Evolutionary conservation across 1,140 invertebrate species (phyloP).

Genomic region (Stegodyphus mimosarum): DNA sequence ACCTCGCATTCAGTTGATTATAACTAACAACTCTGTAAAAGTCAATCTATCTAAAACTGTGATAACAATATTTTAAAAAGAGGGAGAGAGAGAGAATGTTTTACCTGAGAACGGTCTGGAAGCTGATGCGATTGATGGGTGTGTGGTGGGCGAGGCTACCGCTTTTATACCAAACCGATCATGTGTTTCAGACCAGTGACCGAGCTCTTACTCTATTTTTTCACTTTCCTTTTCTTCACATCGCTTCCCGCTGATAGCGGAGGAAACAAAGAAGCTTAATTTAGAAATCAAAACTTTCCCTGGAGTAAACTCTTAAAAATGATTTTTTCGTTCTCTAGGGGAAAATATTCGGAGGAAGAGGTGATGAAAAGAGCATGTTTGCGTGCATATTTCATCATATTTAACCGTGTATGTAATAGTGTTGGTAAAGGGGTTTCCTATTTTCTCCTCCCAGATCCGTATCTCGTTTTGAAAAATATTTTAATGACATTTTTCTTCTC

Average conservation of each 20-base stretch:
- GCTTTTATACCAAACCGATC: slow-evolving; percentile 26
- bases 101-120: background rate
- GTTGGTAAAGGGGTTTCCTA: no score
- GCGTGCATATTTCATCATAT: no score
- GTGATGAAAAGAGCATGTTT: no score
- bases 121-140: background rate
- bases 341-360: no score
- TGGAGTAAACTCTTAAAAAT: background rate
- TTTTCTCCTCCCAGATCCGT: no score
- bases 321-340: no score
- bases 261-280: slow-evolving; percentile 1
- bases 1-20: no score
- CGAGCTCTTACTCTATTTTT: background rate
- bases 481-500: no score
- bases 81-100: background rate
- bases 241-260: background rate
- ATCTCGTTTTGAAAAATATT: no score
- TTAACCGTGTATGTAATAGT: no score
- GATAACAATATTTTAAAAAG: background rate
- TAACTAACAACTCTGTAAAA: no score
- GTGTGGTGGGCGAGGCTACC: background rate
- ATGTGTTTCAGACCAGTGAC: slow-evolving; percentile 21
- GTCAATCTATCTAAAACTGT: no score
- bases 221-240: slow-evolving; percentile 3
- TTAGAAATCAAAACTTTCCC: slow-evolving; percentile 29